Percentiles rank a stretch among this genome's conserved stretches.
Evolutionary conservation across 1,140 invertebrate genomes (phyloP).

Genomic region (Mesaphorura yosii): DNA sequence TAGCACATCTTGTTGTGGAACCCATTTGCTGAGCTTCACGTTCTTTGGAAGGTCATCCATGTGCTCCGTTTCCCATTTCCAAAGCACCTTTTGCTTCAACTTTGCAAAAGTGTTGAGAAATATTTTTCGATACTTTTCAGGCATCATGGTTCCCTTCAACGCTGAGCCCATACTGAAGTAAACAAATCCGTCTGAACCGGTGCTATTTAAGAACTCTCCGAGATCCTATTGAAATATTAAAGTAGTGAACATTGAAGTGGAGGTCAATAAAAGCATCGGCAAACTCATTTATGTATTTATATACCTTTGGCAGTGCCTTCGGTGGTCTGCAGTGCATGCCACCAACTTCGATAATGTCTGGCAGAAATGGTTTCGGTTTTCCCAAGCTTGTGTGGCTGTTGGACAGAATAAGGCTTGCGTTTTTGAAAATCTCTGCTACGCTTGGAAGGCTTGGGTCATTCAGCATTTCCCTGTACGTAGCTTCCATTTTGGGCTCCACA

Average conservation of each 20-base stretch:
- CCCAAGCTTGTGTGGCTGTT: constrained; percentile 46
- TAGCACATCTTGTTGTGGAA: constrained; percentile 49
- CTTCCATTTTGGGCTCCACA: background rate
- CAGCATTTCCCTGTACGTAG: background rate
- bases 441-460: constrained; percentile 5
- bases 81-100: constrained; percentile 51
- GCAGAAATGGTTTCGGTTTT: constrained; percentile 38
- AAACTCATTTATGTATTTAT: background rate
- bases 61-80: constrained; percentile 52
- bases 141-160: constrained; percentile 12
- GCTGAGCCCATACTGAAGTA: constrained; percentile 57
- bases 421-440: constrained; percentile 17
- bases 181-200: constrained; percentile 48
- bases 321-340: constrained; percentile 33
- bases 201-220: constrained; percentile 27
- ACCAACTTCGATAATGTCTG: constrained; percentile 46
- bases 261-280: background rate
- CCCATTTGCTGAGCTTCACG: constrained; percentile 51
- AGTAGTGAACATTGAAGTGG: too few species aligned
- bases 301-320: constrained; percentile 12
- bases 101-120: constrained; percentile 15
- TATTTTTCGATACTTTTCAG: constrained; percentile 12
- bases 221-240: constrained; percentile 28
- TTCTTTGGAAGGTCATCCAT: constrained; percentile 40
- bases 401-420: constrained; percentile 34